These are phyloP conservation scores for Struthio camelus DNA, from an alignment of 2,113 vertebrate genomes.

Conservation along the genomic window DNA sequence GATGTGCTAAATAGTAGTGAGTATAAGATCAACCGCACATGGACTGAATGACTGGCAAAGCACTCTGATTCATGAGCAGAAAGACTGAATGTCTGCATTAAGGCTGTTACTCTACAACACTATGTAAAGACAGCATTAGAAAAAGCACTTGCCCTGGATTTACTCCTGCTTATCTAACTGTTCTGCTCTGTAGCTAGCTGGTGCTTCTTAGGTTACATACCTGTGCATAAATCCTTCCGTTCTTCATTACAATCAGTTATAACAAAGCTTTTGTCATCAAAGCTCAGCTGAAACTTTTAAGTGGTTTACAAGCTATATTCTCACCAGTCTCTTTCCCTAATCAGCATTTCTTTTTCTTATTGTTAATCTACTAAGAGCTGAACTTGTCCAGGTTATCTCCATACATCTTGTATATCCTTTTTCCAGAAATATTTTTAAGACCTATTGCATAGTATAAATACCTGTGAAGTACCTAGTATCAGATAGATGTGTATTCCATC, in stretches of 20 bases:
- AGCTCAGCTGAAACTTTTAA: not conserved
- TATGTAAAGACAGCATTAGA: not conserved
- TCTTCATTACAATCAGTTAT: not conserved
- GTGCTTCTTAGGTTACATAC: not conserved
- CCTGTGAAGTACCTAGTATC: not conserved
- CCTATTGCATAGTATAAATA: not conserved
- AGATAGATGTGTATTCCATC: not conserved
- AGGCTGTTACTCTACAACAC: not conserved
- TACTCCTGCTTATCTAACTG: not conserved
- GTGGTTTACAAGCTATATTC: not conserved
- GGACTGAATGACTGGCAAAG: constrained; percentile 24
- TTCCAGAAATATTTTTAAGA: not conserved
- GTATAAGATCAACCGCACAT: constrained; percentile 4
- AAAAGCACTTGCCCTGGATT: not conserved
- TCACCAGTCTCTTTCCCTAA: not conserved
- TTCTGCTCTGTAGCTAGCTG: not conserved
- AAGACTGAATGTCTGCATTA: not conserved
- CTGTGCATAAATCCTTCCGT: not conserved
- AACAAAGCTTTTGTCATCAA: not conserved
- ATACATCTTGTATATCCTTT: not conserved
- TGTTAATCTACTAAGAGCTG: not conserved
- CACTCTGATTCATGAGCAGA: not conserved
- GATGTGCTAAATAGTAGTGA: not conserved
- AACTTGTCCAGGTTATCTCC: not conserved
- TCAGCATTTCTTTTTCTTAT: not conserved